A percentile compares a stretch with the other conserved stretches of the same genome.
These are phyloP conservation scores for Gymnobelideus leadbeateri DNA, from an alignment of 2,113 vertebrate genomes.

Conservation along the genomic window DNA sequence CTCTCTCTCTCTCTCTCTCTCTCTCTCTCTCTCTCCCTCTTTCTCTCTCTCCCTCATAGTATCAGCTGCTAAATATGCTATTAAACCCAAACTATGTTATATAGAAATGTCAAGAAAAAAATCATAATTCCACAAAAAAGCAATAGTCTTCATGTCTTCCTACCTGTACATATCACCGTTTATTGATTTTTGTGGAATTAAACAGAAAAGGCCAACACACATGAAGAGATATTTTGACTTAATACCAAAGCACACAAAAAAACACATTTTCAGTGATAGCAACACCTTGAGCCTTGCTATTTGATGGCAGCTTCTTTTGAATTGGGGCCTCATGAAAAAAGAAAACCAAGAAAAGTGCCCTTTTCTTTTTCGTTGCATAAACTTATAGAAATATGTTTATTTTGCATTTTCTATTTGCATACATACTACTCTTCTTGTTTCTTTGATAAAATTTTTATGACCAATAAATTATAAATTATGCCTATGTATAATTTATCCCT, in stretches of 20 bases:
- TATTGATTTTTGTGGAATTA: constrained; percentile 66
- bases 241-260: constrained; percentile 58
- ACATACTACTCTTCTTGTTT: constrained; percentile 80
- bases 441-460: constrained; percentile 86
- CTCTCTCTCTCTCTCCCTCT: neutral
- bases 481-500: constrained; percentile 85
- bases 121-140: constrained; percentile 59
- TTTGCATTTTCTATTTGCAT: constrained; percentile 80
- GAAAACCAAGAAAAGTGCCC: constrained; percentile 50
- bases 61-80: constrained; percentile 68
- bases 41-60: neutral
- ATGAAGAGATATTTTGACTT: constrained; percentile 57
- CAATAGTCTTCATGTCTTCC: constrained; percentile 58
- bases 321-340: constrained; percentile 56
- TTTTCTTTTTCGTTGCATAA: constrained; percentile 57
- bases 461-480: constrained; percentile 85
- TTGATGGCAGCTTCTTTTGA: constrained; percentile 50
- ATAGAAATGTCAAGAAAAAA: constrained; percentile 68
- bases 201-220: constrained; percentile 53
- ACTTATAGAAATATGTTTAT: constrained; percentile 79
- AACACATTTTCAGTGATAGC: constrained; percentile 48
- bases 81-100: constrained; percentile 36
- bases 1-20: neutral
- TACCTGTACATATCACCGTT: neutral
- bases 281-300: constrained; percentile 31